Evolutionary conservation across 2,113 vertebrate genomes (phyloP).

Genomic region (Reinhardtius hippoglossoides): DNA sequence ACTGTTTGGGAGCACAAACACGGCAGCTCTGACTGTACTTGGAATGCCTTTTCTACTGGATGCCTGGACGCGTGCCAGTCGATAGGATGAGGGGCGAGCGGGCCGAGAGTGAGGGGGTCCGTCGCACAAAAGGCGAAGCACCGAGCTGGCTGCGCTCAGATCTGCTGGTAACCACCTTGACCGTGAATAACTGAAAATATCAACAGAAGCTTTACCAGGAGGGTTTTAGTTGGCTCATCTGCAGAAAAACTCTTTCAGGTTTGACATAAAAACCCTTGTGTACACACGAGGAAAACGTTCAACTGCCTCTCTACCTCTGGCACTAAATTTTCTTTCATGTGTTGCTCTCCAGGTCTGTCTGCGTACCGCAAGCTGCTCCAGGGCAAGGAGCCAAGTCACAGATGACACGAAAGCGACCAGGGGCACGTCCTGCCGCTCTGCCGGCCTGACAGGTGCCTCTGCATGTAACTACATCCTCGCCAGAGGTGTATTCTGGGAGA

Average conservation of each 20-base stretch:
- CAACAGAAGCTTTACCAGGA: conserved; percentile 8
- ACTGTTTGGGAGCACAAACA: conserved; percentile 84
- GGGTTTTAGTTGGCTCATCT: neutral
- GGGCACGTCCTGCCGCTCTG: conserved; percentile 58
- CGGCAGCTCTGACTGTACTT: conserved; percentile 73
- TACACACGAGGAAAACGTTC: neutral
- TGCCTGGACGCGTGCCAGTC: conserved; percentile 71
- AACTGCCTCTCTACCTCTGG: neutral
- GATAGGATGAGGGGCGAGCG: conserved; percentile 51
- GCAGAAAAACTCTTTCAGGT: conserved; percentile 20
- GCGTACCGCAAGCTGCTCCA: conserved; percentile 74
- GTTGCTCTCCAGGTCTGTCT: conserved; percentile 71
- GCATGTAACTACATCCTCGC: conserved; percentile 74
- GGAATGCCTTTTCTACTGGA: conserved; percentile 78
- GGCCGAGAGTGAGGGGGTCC: conserved; percentile 24
- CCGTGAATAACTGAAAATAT: conserved; percentile 32
- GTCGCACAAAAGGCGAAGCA: conserved; percentile 23
- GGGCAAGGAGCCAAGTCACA: conserved; percentile 66
- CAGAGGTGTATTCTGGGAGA: conserved; percentile 68
- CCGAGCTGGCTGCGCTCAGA: neutral
- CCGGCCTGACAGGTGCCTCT: conserved; percentile 76
- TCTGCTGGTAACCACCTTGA: conserved; percentile 33
- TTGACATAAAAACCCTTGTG: conserved; percentile 11
- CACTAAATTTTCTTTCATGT: conserved; percentile 20
- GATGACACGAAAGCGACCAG: conserved; percentile 72